phyloP scores from a whole-genome alignment of 2,888 invertebrate species.

The Perizoma flavofasciatum region DNA sequence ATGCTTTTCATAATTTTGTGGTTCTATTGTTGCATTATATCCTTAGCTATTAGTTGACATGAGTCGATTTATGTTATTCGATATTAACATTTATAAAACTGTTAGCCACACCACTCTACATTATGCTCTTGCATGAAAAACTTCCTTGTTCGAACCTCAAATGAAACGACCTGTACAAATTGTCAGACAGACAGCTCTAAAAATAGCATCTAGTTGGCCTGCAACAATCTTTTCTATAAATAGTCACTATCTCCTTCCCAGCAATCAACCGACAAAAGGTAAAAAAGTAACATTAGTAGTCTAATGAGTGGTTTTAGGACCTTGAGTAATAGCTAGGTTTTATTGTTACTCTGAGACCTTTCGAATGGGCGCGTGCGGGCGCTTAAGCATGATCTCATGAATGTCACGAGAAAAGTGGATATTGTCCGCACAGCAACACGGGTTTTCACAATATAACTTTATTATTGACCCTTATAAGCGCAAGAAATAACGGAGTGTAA shows the following conservation, averaged over 20 bases:
- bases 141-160: constrained; percentile 12
- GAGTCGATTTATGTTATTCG: too few species aligned
- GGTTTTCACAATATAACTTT: too few species aligned
- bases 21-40: too few species aligned
- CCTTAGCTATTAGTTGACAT: too few species aligned
- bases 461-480: too few species aligned
- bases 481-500: too few species aligned
- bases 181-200: constrained; percentile 2
- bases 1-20: too few species aligned
- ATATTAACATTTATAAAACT: too few species aligned
- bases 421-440: not conserved
- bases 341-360: constrained; percentile 10
- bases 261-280: constrained; percentile 20
- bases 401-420: not conserved
- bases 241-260: constrained; percentile 21
- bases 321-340: constrained; percentile 13
- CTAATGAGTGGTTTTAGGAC: constrained; percentile 15
- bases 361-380: constrained; percentile 5
- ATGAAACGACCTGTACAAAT: constrained; percentile 1
- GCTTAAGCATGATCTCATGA: not conserved
- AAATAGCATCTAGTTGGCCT: constrained; percentile 33
- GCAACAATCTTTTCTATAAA: constrained; percentile 27
- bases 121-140: constrained; percentile 3
- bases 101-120: constrained; percentile 6
- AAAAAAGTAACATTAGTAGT: constrained; percentile 15